These are phyloP conservation scores for Malurus alboscapulatus DNA, from an alignment of 2,113 vertebrate genomes.

Conservation along the genomic window DNA sequence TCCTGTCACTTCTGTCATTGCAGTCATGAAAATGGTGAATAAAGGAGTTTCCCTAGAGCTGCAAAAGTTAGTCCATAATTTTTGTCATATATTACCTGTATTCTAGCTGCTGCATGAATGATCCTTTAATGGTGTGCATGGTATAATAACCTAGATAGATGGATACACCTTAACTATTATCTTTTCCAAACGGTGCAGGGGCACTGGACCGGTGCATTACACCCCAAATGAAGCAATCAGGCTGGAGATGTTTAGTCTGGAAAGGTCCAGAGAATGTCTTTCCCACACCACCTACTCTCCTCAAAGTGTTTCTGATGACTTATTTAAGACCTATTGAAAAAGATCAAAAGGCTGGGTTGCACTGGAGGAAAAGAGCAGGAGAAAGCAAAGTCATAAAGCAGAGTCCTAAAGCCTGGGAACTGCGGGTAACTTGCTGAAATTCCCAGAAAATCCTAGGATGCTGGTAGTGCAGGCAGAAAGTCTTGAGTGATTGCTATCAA, in stretches of 20 bases:
- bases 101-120: constrained; percentile 25
- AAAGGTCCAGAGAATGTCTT: background rate
- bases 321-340: background rate
- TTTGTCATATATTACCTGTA: background rate
- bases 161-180: constrained; percentile 51
- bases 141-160: background rate
- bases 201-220: background rate
- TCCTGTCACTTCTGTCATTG: background rate
- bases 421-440: background rate
- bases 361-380: background rate
- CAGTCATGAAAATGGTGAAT: background rate
- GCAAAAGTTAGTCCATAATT: background rate
- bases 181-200: constrained; percentile 8
- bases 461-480: background rate
- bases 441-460: background rate
- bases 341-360: background rate
- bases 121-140: background rate
- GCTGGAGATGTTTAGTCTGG: background rate
- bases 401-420: background rate
- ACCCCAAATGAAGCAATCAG: background rate
- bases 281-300: background rate
- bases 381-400: constrained; percentile 7
- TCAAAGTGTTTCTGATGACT: background rate
- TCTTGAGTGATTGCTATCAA: background rate
- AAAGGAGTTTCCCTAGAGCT: background rate